These are phyloP conservation scores for Plebejus anna DNA, from an alignment of 2,888 invertebrate species.

Conservation along the genomic window DNA sequence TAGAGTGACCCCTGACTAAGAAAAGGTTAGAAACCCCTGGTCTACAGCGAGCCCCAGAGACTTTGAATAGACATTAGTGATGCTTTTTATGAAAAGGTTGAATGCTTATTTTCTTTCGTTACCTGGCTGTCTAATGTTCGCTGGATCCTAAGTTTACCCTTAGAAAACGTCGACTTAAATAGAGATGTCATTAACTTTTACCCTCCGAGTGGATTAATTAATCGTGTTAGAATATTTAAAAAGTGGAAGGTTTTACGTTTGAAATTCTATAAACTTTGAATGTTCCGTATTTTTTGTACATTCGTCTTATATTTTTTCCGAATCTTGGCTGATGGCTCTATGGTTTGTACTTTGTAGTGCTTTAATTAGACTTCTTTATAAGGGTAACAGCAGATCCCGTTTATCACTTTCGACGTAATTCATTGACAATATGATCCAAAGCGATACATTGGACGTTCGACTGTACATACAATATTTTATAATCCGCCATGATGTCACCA, in stretches of 20 bases:
- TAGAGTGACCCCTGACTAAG: too few species aligned
- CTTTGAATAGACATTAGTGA: conserved; percentile 41
- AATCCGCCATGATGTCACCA: conserved; percentile 46
- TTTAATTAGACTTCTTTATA: too few species aligned
- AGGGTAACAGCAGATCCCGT: too few species aligned
- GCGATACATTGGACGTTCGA: background rate
- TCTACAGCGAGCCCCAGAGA: conserved; percentile 38
- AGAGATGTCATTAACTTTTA: conserved; percentile 19
- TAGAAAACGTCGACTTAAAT: conserved; percentile 19
- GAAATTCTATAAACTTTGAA: too few species aligned
- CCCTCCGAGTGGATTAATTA: background rate
- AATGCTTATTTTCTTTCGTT: conserved; percentile 39
- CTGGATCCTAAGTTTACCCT: conserved; percentile 10
- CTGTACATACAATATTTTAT: conserved; percentile 27
- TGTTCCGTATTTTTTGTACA: too few species aligned
- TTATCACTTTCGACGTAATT: background rate
- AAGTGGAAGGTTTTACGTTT: too few species aligned
- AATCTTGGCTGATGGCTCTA: too few species aligned
- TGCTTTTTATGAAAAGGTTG: conserved; percentile 41
- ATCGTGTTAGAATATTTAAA: background rate
- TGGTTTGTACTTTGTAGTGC: too few species aligned
- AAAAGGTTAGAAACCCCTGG: background rate
- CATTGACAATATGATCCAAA: background rate
- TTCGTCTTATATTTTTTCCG: too few species aligned
- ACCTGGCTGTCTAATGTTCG: conserved; percentile 39